Base-by-base conservation (phyloP, 2,888 invertebrate species). In the Cheilosia pagana region DNA sequence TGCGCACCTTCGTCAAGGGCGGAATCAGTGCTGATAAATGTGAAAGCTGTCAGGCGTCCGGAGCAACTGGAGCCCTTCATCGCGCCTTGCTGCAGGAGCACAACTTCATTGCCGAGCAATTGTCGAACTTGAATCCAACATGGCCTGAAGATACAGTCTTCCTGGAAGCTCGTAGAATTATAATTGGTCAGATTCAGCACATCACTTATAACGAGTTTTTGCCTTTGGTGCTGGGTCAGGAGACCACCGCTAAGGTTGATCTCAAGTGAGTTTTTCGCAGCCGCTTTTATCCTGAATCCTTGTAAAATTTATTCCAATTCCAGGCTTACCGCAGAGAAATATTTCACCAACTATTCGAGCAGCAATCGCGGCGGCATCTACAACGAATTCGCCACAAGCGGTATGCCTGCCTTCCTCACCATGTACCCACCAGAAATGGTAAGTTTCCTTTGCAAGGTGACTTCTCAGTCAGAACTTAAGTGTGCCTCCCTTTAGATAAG, bases 181-280 rank as follows among this genome's bases (percentile, higher is more conserved):
- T 97, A 12, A 94, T 95, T 0, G 96, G 96, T 0, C 94, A 96
- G 90, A 94, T 97, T 48, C 97, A 97, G 87, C 97, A 97, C 88
- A 95, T 97, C 72, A 97, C 97, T 0, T 95, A 95, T 90, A 96
- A 95, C 88, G 97, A 97, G 90, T 97, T 96, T 91, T 92, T 97
- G 75, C 96, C 96, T 0, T 95, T 95, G 68, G 93, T 97, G 12
- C 91, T 97, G 55, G 96, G 96, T 77, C 91, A 91, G 82, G 91
- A 92, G 87, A 91, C 90, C 3, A 90, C 91, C 0, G 92, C 91
- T 55, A 91, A 90, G 81, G 90, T 89, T 65, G 91, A 90, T 19
- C 88, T 92, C 94, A 95, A 93, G 95, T 95, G 91, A 93, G 92
- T 4, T 19, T 7, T 19, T 12, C n/a, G 6, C 21, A n/a, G 5